Conservation (phyloP, 2,888 invertebrate species). For the Choristoneura rosaceana region DNA sequence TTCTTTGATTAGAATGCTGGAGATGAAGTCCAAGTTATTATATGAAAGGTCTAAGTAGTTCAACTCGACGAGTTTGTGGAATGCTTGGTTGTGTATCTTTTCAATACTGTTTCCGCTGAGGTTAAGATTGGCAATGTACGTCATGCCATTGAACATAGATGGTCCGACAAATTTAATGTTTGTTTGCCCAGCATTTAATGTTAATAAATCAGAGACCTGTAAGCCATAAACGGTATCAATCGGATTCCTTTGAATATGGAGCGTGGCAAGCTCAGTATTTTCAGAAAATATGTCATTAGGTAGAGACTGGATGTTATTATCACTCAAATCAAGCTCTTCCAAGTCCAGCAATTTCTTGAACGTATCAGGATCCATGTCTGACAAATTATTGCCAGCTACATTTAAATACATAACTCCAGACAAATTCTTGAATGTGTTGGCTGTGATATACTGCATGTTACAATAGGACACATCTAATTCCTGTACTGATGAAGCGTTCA, state of each 20-base stretch:
- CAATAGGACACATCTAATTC: slow-evolving; percentile 90
- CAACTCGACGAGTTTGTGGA: slow-evolving; percentile 87
- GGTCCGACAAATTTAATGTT: slow-evolving; percentile 87
- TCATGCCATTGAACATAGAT: slow-evolving; percentile 87
- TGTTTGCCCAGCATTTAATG: slow-evolving; percentile 89
- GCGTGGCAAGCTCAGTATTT: slow-evolving; percentile 87
- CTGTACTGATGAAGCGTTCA: slow-evolving; percentile 87
- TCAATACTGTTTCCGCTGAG: slow-evolving; percentile 89
- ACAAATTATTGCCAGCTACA: slow-evolving; percentile 88
- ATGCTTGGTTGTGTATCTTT: slow-evolving; percentile 89
- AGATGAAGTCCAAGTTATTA: slow-evolving; percentile 89
- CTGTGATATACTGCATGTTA: slow-evolving; percentile 87
- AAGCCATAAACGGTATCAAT: slow-evolving; percentile 87
- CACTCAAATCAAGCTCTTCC: slow-evolving; percentile 90
- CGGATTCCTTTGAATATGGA: slow-evolving; percentile 89
- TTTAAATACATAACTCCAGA: slow-evolving; percentile 88
- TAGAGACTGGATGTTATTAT: slow-evolving; percentile 88
- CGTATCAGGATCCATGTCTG: slow-evolving; percentile 84
- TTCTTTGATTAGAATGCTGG: slow-evolving; percentile 88
- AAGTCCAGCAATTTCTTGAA: slow-evolving; percentile 88
- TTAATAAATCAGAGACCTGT: slow-evolving; percentile 87
- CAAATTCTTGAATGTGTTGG: slow-evolving; percentile 87
- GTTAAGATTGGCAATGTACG: slow-evolving; percentile 87
- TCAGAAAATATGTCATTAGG: slow-evolving; percentile 88
- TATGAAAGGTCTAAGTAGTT: slow-evolving; percentile 90